A percentile compares a stretch with the other conserved stretches of the same genome.
These are phyloP conservation scores for Haliclona indistincta DNA, from an alignment of 37 sponge, comb jelly and placozoan genomes.

Conservation along the genomic window DNA sequence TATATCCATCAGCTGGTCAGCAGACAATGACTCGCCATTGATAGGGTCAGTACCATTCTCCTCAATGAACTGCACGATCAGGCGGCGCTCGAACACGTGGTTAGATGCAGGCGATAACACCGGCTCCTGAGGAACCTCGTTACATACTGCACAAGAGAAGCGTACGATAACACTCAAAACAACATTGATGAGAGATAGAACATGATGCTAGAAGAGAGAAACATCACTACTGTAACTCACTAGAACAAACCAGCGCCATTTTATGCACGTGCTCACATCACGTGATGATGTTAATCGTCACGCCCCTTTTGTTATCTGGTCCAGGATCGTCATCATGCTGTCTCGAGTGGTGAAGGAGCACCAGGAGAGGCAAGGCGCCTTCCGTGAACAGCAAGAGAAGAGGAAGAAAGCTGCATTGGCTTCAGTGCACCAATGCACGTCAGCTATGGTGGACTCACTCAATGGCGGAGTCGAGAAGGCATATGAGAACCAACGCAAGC, in stretches of 20 bases:
- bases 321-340: slow-evolving; percentile 45
- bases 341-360: slow-evolving; percentile 85
- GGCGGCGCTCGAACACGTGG: slow-evolving; percentile 90
- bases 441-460: slow-evolving; percentile 80
- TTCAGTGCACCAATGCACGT: slow-evolving; percentile 73
- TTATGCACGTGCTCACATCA: slow-evolving; percentile 11
- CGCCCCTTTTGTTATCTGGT: background rate
- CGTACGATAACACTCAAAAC: background rate
- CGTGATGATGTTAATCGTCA: background rate
- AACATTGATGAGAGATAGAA: background rate
- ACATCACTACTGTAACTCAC: slow-evolving; percentile 43
- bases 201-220: background rate
- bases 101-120: slow-evolving; percentile 93
- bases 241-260: slow-evolving; percentile 94
- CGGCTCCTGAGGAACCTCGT: slow-evolving; percentile 97
- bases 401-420: slow-evolving; percentile 71
- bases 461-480: slow-evolving; percentile 84
- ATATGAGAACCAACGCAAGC: slow-evolving; percentile 87
- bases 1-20: slow-evolving; percentile 84
- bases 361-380: slow-evolving; percentile 75
- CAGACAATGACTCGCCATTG: slow-evolving; percentile 88
- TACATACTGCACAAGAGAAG: slow-evolving; percentile 53
- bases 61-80: slow-evolving; percentile 88
- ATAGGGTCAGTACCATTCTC: slow-evolving; percentile 95
- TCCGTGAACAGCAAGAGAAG: slow-evolving; percentile 77